Evolutionary conservation across 2,888 invertebrate species (phyloP).

Genomic region (Chrysomela aeneicollis): DNA sequence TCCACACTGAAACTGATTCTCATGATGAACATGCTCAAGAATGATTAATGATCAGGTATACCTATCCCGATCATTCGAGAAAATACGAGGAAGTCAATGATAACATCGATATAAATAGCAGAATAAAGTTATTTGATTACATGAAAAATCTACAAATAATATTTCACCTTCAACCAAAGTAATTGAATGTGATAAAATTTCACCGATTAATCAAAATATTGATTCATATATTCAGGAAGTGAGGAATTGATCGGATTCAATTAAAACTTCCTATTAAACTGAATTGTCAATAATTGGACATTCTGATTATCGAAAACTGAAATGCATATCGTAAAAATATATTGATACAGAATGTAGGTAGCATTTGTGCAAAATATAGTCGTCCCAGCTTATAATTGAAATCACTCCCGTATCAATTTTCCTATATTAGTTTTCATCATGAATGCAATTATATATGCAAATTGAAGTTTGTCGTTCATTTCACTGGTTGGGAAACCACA

Average conservation of each 20-base stretch:
- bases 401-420: slow-evolving; percentile 27
- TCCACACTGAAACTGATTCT: too few relatives aligned
- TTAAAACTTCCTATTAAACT: not conserved
- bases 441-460: slow-evolving; percentile 33
- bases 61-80: too few relatives aligned
- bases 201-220: not conserved
- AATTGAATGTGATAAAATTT: not conserved
- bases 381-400: slow-evolving; percentile 21
- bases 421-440: slow-evolving; percentile 34
- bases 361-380: slow-evolving; percentile 17
- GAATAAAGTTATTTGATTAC: too few relatives aligned
- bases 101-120: too few relatives aligned
- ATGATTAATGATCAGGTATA: too few relatives aligned
- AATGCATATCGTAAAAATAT: slow-evolving; percentile 2
- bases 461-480: slow-evolving; percentile 22
- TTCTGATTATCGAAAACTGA: not conserved
- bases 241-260: not conserved
- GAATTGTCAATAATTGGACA: not conserved
- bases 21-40: too few relatives aligned
- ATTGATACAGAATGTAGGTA: slow-evolving; percentile 5
- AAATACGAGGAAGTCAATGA: too few relatives aligned
- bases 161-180: too few relatives aligned
- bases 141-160: too few relatives aligned
- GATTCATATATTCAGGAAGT: not conserved
- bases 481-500: not conserved